Conservation (phyloP, 2,888 invertebrate species). For the Abscondita cerata region DNA sequence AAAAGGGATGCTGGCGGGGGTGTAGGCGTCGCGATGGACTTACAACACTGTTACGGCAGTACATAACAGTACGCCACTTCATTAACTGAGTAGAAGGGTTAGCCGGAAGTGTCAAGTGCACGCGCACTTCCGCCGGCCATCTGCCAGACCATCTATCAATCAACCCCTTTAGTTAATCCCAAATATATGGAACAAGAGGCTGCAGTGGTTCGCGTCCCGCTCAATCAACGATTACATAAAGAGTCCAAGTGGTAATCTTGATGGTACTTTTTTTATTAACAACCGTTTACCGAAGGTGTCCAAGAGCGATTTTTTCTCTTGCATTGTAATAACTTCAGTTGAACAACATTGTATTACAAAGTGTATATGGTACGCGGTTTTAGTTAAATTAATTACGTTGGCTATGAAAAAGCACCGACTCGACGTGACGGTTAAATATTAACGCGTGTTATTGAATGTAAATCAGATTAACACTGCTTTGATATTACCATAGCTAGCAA, state of each 20-base stretch:
- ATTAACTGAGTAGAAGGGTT: conserved; percentile 50
- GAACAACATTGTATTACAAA: no score
- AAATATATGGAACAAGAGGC: conserved; percentile 31
- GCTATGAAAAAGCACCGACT: no score
- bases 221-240: conserved; percentile 14
- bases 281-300: no score
- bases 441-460: no score
- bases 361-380: no score
- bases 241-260: conserved; percentile 27
- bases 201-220: conserved; percentile 33
- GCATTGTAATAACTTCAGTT: no score
- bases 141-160: conserved; percentile 46
- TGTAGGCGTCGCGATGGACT: conserved; percentile 31
- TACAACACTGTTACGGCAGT: conserved; percentile 35
- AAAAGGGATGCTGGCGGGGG: conserved; percentile 48
- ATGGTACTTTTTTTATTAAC: conserved; percentile 11
- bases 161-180: conserved; percentile 41
- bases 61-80: conserved; percentile 46
- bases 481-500: no score
- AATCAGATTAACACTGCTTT: no score
- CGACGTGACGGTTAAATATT: no score
- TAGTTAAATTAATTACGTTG: no score
- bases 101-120: conserved; percentile 58
- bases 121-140: conserved; percentile 53
- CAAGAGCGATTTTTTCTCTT: no score